Conservation (phyloP, 2,888 invertebrate species). For the Endotricha flammealis region DNA sequence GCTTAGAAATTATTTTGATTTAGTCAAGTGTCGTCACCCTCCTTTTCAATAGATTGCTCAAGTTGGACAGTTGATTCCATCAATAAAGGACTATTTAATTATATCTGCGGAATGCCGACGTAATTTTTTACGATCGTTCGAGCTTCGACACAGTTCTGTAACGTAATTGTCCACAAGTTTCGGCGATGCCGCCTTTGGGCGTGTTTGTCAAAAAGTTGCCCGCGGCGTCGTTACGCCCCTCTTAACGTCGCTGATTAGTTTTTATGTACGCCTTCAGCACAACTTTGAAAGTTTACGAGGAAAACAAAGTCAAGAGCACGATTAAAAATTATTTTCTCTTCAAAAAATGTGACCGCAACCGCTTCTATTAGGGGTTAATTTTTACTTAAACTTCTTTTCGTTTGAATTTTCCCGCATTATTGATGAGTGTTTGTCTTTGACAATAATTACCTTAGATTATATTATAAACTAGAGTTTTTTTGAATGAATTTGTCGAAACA, state of each 20-base stretch:
- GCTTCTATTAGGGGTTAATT: constrained; percentile 2
- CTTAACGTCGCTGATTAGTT: constrained; percentile 57
- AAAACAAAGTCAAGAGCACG: constrained; percentile 27
- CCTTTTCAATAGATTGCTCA: neutral
- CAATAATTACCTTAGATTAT: neutral
- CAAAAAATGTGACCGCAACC: constrained; percentile 16
- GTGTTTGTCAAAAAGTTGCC: constrained; percentile 55
- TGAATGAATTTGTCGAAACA: too few relatives aligned
- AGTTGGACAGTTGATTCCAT: constrained; percentile 13
- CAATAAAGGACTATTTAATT: constrained; percentile 35
- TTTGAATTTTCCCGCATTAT: neutral
- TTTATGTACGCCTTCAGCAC: constrained; percentile 44
- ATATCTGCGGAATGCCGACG: constrained; percentile 32
- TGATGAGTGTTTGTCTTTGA: neutral
- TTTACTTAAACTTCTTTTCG: neutral
- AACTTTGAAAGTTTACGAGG: constrained; percentile 33
- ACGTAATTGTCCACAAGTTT: constrained; percentile 47
- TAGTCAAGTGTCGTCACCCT: neutral
- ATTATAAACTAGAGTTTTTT: too few relatives aligned
- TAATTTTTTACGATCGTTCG: constrained; percentile 42
- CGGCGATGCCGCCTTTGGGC: constrained; percentile 30
- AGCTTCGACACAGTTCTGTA: constrained; percentile 40
- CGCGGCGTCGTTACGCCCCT: constrained; percentile 44
- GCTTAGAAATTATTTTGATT: neutral
- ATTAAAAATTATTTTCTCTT: constrained; percentile 19